phyloP scores from a whole-genome alignment of 1,140 invertebrate species.

The Acromyrmex charruanus region DNA sequence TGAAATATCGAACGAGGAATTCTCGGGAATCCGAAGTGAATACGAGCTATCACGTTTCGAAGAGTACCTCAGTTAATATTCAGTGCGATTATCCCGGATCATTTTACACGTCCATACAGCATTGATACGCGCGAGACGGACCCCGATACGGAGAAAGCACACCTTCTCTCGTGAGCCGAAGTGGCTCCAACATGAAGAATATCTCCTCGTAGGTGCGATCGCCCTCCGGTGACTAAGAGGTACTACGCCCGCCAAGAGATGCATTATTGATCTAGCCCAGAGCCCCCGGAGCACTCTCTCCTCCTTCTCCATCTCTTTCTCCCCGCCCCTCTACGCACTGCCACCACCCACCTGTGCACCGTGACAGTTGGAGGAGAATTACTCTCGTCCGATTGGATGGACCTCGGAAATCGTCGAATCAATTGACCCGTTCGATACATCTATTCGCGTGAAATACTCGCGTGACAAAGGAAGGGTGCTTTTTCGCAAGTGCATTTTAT shows the following conservation, averaged over 20 bases:
- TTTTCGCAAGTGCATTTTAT: neutral
- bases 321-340: conserved; percentile 62
- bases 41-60: neutral
- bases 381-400: conserved; percentile 8
- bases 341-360: conserved; percentile 79
- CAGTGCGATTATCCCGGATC: neutral
- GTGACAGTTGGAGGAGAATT: conserved; percentile 72
- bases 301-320: conserved; percentile 69
- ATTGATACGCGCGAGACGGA: neutral
- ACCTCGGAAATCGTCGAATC: conserved; percentile 34
- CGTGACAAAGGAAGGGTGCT: neutral
- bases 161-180: neutral
- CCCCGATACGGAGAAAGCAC: neutral
- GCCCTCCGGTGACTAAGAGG: conserved; percentile 77
- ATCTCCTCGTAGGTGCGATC: conserved; percentile 73
- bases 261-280: conserved; percentile 85
- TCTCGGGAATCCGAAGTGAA: neutral
- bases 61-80: neutral
- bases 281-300: conserved; percentile 71
- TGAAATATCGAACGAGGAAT: conserved; percentile 13
- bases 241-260: conserved; percentile 82
- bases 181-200: conserved; percentile 13
- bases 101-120: neutral
- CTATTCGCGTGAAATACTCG: neutral
- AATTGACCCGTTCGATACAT: neutral